Evolutionary conservation across 2,113 vertebrate genomes (phyloP).

Genomic region (Paradoxurus hermaphroditus): DNA sequence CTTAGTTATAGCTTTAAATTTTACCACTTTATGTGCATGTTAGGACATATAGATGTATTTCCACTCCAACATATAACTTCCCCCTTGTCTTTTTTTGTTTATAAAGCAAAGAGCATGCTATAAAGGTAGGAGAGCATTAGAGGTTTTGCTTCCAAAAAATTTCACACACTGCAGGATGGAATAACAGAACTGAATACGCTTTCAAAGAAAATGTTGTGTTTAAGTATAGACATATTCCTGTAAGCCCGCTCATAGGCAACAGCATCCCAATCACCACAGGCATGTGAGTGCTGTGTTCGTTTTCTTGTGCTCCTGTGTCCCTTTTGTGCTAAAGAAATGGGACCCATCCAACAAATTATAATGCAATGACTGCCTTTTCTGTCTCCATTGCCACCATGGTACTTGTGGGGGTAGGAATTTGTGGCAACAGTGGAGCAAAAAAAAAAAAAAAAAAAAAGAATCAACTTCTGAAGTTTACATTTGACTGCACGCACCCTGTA

Average conservation of each 20-base stretch:
- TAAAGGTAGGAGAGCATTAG: background rate
- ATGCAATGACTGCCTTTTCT: background rate
- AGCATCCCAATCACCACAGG: rapidly evolving
- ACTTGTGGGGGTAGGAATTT: no score
- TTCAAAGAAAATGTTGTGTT: background rate
- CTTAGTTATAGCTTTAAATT: slow-evolving; percentile 66
- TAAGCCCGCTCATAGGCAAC: no score
- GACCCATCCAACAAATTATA: background rate
- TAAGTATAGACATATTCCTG: background rate
- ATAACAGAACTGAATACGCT: background rate
- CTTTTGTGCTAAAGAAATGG: background rate
- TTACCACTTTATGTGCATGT: background rate
- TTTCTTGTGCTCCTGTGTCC: background rate
- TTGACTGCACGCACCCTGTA: background rate
- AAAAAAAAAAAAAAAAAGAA: background rate
- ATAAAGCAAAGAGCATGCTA: background rate
- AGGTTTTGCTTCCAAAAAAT: background rate
- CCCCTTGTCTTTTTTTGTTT: background rate
- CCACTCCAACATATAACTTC: background rate
- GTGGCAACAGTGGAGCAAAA: no score
- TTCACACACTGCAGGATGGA: background rate
- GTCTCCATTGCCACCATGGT: background rate
- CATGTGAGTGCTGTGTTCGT: rapidly evolving
- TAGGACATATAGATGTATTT: slow-evolving; percentile 46
- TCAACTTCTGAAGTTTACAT: background rate